These are phyloP conservation scores for Epinephelus fuscoguttatus DNA, from an alignment of 2,113 vertebrate species.

Conservation along the genomic window DNA sequence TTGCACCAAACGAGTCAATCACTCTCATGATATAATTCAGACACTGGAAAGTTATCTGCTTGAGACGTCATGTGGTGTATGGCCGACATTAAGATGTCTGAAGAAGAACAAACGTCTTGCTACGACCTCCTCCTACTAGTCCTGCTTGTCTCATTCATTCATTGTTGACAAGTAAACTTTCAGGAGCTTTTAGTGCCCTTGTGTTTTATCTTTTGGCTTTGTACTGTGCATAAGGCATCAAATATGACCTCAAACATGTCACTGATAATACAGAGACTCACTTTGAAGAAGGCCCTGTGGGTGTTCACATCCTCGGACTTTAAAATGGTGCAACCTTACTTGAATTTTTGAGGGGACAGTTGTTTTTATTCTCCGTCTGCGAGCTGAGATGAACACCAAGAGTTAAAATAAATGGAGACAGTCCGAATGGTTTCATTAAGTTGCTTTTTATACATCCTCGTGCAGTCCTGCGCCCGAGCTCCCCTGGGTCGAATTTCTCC, in stretches of 20 bases:
- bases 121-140: background rate
- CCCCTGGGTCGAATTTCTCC: slow-evolving; percentile 33
- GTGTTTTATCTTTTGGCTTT: background rate
- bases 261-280: background rate
- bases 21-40: no score
- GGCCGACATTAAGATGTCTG: no score
- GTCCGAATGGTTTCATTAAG: slow-evolving; percentile 16
- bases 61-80: no score
- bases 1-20: no score
- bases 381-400: background rate
- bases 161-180: background rate
- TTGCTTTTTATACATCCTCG: slow-evolving; percentile 26
- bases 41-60: no score
- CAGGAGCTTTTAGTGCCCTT: background rate
- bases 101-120: no score
- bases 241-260: background rate
- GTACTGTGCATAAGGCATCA: background rate
- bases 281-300: background rate
- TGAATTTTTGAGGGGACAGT: background rate
- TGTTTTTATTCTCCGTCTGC: background rate
- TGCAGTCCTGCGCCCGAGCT: background rate
- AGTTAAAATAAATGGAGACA: slow-evolving; percentile 4
- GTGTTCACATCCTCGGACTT: slow-evolving; percentile 12
- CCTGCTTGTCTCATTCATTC: background rate
- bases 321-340: slow-evolving; percentile 1